Percentiles rank a stretch among this genome's conserved stretches.
Conservation (phyloP, 2,888 invertebrate species). For the Oscheius sp. region DNA sequence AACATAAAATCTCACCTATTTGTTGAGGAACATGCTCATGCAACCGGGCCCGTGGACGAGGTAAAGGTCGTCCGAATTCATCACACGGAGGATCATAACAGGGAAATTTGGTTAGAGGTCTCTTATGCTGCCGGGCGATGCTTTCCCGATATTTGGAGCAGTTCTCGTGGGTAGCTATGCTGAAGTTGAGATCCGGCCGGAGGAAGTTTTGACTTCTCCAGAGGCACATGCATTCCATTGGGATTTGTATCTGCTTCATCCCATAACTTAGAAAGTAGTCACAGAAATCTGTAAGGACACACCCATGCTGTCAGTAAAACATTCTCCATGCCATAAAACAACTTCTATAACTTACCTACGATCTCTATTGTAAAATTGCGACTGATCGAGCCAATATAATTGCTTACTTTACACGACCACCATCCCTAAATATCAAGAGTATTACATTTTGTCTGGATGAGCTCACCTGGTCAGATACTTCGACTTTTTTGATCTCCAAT, state of each 20-base stretch:
- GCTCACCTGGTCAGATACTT: constrained; percentile 66
- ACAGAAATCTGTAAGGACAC: constrained; percentile 67
- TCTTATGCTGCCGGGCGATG: constrained; percentile 43
- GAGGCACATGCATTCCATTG: constrained; percentile 69
- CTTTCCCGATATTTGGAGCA: constrained; percentile 55
- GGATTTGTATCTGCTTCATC: constrained; percentile 48
- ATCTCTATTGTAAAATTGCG: constrained; percentile 72
- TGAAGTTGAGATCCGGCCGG: constrained; percentile 54
- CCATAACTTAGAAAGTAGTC: constrained; percentile 64
- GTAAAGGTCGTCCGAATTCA: constrained; percentile 21
- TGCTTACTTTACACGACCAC: constrained; percentile 72
- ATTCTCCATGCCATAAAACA: background rate
- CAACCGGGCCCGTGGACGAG: background rate
- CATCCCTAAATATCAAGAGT: constrained; percentile 57
- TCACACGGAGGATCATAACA: constrained; percentile 54
- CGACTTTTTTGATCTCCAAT: constrained; percentile 61
- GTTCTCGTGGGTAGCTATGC: constrained; percentile 43
- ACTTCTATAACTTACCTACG: constrained; percentile 66
- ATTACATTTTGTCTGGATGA: background rate
- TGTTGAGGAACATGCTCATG: constrained; percentile 29
- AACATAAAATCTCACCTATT: constrained; percentile 7
- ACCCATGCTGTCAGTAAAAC: constrained; percentile 2
- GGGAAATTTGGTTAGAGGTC: constrained; percentile 44
- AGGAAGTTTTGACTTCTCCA: constrained; percentile 59
- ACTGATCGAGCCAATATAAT: constrained; percentile 65